A percentile compares a stretch with the other conserved stretches of the same genome.
phyloP scores from a whole-genome alignment of 2,797 vertebrate genomes.

The Miichthys miiuy region DNA sequence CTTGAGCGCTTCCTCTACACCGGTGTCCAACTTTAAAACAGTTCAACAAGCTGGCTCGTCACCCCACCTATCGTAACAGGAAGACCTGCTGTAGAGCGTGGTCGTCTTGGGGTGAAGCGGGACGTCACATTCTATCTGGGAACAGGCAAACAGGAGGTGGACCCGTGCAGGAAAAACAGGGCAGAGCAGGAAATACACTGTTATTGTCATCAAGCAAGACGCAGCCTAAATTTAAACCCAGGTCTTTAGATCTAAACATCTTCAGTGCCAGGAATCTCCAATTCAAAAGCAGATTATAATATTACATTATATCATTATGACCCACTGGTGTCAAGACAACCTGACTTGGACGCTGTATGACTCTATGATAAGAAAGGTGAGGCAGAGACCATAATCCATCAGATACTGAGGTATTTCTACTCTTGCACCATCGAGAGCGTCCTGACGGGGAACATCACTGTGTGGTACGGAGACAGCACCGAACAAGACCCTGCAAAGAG shows the following conservation, averaged over 20 bases:
- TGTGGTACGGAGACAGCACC: too few relatives aligned
- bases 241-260: neutral
- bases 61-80: slow-evolving; percentile 31
- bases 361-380: too few relatives aligned
- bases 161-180: slow-evolving; percentile 18
- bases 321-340: too few relatives aligned
- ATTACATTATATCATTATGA: too few relatives aligned
- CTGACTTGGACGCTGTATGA: too few relatives aligned
- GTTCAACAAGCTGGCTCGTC: neutral
- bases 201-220: slow-evolving; percentile 12
- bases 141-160: slow-evolving; percentile 18
- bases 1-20: slow-evolving; percentile 23
- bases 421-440: too few relatives aligned
- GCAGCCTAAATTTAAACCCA: neutral
- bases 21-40: slow-evolving; percentile 13
- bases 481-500: too few relatives aligned
- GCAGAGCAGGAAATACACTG: slow-evolving; percentile 32
- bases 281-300: neutral
- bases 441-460: too few relatives aligned
- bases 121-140: slow-evolving; percentile 24
- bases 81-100: slow-evolving; percentile 10
- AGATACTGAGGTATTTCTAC: too few relatives aligned
- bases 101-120: slow-evolving; percentile 4
- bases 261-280: neutral
- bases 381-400: too few relatives aligned